Conservation (phyloP, 35 echinoderm and acorn worm genomes). For the Chiridota heheva region DNA sequence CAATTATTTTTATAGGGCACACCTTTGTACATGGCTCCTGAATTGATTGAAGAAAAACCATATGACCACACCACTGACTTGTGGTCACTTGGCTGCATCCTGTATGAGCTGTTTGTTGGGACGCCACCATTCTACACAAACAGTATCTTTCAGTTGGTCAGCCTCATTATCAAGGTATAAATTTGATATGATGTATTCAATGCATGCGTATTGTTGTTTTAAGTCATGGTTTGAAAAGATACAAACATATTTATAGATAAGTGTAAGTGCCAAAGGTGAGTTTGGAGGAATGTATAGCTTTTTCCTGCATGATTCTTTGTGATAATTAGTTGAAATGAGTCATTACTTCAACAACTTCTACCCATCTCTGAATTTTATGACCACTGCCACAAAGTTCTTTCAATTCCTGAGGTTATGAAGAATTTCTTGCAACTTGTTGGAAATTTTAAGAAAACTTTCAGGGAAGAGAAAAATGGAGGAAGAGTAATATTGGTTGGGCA, state of each 20-base stretch:
- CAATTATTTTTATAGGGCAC: conserved; percentile 85
- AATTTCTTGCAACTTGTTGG: too few relatives aligned
- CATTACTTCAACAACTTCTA: too few relatives aligned
- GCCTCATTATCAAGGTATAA: conserved; percentile 99
- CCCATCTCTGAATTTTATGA: too few relatives aligned
- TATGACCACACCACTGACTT: conserved; percentile 98
- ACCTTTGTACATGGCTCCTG: conserved; percentile 98
- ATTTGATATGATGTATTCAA: background rate
- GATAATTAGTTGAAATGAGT: too few relatives aligned
- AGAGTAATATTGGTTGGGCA: too few relatives aligned
- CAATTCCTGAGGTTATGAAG: too few relatives aligned
- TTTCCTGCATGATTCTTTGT: too few relatives aligned
- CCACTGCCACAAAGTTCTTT: too few relatives aligned
- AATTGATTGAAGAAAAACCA: conserved; percentile 97
- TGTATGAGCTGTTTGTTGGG: conserved; percentile 96
- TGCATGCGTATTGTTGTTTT: background rate
- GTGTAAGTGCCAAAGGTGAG: too few relatives aligned
- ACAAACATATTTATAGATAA: background rate
- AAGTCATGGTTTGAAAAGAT: background rate
- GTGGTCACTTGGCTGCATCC: conserved; percentile 95
- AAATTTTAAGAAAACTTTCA: too few relatives aligned
- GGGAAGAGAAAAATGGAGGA: too few relatives aligned
- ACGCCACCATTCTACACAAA: conserved; percentile 99
- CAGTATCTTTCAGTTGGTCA: conserved; percentile 98
- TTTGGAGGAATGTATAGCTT: too few relatives aligned